Evolutionary conservation across 1,140 invertebrate species (phyloP), one percentile per base, ranked within the genome.

Genomic region (Sarcophaga bullata): DNA sequence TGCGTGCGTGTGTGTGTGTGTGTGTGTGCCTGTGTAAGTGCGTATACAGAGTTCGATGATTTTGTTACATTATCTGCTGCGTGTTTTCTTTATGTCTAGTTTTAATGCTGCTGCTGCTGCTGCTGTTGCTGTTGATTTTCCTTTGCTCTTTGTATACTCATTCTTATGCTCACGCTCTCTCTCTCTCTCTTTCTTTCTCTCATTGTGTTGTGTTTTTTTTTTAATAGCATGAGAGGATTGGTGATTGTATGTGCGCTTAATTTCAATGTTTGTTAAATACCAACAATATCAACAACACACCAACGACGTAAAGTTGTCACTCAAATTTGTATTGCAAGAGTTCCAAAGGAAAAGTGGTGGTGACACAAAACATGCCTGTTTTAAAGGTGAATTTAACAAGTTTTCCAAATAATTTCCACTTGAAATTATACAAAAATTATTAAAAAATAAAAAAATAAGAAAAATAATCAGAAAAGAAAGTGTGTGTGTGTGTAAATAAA

Each of bases 51-150:
- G 11, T 37, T 37, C 25, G 13, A 58, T 58, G 54, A 58, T n/a
- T 58, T n/a, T 58, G 54, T 58, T 58, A 58, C 54, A 58, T 58
- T 58, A 58, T 58, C 54, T 58, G 6, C 73, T 73, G 25, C 25
- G 25, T 37, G 25, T 37, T 37, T 37, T 37, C 25, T 37, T 37
- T 37, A 37, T 37, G 25, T 37, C 25, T 37, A 37, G 25, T 25
- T 25, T 73, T 3, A 76, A 46, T 49, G 47, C 8, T 76, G 47
- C 37, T 76, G 37, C 46, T 48, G 15, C 73, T 49, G 15, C 73
- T 76, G 25, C 25, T 37, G n/a, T n/a, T n/a, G 25, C 25, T 37
- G 25, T 37, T 37, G 25, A 37, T 37, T 37, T 37, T 37, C 25
- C 25, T 37, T 37, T 37, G 25, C 25, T 37, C 25, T 37, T 37